Conservation (phyloP, 1,140 invertebrate genomes). For the Bicyclus anynana region DNA sequence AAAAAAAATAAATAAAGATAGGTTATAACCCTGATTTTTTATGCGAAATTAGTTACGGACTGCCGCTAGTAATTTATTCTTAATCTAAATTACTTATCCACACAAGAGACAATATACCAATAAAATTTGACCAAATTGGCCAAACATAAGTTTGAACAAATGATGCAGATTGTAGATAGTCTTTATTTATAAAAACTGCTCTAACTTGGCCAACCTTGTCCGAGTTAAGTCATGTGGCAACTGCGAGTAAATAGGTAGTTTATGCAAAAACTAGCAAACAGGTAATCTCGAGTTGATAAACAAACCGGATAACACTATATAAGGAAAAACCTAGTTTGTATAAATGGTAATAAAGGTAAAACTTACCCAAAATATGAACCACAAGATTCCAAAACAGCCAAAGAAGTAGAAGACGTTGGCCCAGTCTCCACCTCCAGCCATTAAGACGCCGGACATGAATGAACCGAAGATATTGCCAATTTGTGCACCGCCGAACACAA, state of each 20-base stretch:
- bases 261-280: not conserved
- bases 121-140: no score
- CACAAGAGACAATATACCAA: no score
- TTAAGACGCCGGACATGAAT: conserved; percentile 82
- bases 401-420: conserved; percentile 89
- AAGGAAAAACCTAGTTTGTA: not conserved
- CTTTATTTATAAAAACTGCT: not conserved
- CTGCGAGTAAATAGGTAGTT: not conserved
- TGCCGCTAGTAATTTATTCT: no score
- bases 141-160: no score
- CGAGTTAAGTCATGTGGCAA: not conserved
- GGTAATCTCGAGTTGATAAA: no score
- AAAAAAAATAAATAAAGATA: no score
- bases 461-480: conserved; percentile 88
- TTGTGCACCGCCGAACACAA: conserved; percentile 85
- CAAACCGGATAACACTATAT: not conserved
- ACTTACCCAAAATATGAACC: conserved; percentile 84
- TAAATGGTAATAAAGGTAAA: not conserved
- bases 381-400: conserved; percentile 83
- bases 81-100: no score
- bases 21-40: no score
- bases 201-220: not conserved
- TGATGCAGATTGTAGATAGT: no score
- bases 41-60: no score
- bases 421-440: conserved; percentile 83